A percentile compares a stretch with the other conserved stretches of the same genome.
Conservation (phyloP, 2,888 invertebrate species). For the Eristalis pertinax region DNA sequence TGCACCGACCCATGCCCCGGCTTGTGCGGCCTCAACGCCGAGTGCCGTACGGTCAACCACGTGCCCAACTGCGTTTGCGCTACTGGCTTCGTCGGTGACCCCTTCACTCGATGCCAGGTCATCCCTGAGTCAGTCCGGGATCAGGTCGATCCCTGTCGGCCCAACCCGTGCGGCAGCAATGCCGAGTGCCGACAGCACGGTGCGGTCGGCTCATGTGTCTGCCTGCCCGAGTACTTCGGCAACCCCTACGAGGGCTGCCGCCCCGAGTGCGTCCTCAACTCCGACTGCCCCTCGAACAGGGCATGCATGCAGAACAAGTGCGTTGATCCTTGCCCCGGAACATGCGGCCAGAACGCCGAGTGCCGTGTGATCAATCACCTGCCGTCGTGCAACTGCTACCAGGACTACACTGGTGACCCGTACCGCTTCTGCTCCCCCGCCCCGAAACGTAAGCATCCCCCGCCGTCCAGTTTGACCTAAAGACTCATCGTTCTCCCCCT, state of each 20-base stretch:
- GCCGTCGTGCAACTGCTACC: constrained; percentile 87
- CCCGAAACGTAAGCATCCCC: constrained; percentile 83
- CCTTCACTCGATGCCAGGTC: constrained; percentile 85
- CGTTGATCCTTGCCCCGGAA: constrained; percentile 90
- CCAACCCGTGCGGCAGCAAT: constrained; percentile 89
- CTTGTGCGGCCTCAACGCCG: constrained; percentile 87
- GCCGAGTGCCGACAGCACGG: constrained; percentile 85
- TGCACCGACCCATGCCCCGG: constrained; percentile 90
- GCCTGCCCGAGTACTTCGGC: constrained; percentile 86
- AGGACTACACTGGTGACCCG: constrained; percentile 87
- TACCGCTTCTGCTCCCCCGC: constrained; percentile 84
- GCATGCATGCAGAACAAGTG: constrained; percentile 90
- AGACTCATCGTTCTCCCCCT: neutral
- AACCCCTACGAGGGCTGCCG: constrained; percentile 87
- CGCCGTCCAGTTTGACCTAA: neutral
- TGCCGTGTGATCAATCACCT: constrained; percentile 89
- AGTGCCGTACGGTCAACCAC: constrained; percentile 88
- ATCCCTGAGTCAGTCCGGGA: constrained; percentile 78
- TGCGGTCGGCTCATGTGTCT: constrained; percentile 87
- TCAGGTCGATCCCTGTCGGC: constrained; percentile 84
- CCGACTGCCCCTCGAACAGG: constrained; percentile 88
- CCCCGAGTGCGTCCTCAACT: constrained; percentile 90
- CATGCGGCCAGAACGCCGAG: constrained; percentile 88
- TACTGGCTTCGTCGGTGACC: constrained; percentile 86
- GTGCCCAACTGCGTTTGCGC: constrained; percentile 88